Percentiles rank a stretch among this genome's conserved stretches.
Conservation (phyloP, 2,888 invertebrate genomes). For the Aspidiotus destructor region DNA sequence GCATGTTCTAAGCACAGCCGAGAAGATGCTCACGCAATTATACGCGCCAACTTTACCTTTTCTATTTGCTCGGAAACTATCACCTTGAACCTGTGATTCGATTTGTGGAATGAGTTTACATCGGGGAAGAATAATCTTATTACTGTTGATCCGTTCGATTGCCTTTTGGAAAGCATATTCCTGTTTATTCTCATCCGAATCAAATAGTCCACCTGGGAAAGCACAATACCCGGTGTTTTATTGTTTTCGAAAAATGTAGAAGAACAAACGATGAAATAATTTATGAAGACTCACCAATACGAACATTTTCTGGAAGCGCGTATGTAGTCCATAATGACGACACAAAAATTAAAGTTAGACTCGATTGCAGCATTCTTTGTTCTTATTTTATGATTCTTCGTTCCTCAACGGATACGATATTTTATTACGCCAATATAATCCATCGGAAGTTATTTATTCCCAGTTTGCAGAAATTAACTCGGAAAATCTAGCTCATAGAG, state of each 20-base stretch:
- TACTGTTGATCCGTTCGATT: slow-evolving; percentile 79
- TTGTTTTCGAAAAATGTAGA: not conserved
- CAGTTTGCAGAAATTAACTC: no score
- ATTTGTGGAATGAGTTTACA: slow-evolving; percentile 83
- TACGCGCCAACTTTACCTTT: slow-evolving; percentile 54
- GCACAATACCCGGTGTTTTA: no score
- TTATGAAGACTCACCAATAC: not conserved
- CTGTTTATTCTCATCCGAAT: slow-evolving; percentile 76
- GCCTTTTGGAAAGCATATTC: slow-evolving; percentile 88
- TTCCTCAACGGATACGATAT: no score
- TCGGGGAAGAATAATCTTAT: slow-evolving; percentile 67
- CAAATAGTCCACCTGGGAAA: slow-evolving; percentile 70
- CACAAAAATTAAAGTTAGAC: no score
- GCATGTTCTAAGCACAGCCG: no score
- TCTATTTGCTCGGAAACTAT: slow-evolving; percentile 89
- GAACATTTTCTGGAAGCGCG: not conserved
- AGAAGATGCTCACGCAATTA: no score
- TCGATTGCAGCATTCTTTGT: no score
- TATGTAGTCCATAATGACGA: not conserved
- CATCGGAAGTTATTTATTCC: no score
- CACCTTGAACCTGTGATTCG: slow-evolving; percentile 78
- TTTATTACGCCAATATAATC: no score
- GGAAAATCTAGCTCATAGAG: no score
- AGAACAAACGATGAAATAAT: not conserved
- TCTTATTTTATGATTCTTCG: no score